Conservation (phyloP, 2,113 vertebrate genomes). For the Xenopus tropicalis region DNA sequence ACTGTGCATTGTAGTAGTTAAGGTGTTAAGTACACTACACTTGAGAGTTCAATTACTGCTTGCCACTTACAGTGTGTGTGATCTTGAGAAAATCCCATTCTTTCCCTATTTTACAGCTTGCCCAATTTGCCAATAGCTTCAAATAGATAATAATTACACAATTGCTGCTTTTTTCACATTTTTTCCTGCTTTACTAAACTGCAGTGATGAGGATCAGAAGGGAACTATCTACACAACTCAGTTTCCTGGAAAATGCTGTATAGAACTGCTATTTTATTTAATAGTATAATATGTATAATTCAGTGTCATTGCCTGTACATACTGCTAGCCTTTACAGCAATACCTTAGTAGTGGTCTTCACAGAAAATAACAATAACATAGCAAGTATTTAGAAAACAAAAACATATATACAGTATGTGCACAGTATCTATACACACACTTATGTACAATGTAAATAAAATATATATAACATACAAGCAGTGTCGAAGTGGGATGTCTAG, state of each 20-base stretch:
- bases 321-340: no score
- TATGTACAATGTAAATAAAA: no score
- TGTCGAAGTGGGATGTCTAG: no score
- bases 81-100: background rate
- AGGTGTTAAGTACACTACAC: slow-evolving; percentile 1
- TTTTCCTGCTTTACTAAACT: background rate
- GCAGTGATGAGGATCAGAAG: background rate
- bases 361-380: no score
- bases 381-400: no score
- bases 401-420: no score
- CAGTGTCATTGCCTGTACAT: no score
- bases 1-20: background rate
- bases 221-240: background rate
- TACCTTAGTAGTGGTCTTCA: no score
- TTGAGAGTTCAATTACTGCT: slow-evolving; percentile 2
- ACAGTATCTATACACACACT: no score
- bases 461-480: no score
- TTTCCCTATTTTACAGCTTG: background rate
- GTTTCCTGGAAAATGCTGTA: background rate
- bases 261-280: no score
- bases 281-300: no score
- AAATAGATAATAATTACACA: background rate
- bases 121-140: background rate
- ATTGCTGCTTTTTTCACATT: background rate
- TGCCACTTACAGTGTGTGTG: background rate